phyloP scores from a whole-genome alignment of 2,113 vertebrate species.

The Lates calcarifer region DNA sequence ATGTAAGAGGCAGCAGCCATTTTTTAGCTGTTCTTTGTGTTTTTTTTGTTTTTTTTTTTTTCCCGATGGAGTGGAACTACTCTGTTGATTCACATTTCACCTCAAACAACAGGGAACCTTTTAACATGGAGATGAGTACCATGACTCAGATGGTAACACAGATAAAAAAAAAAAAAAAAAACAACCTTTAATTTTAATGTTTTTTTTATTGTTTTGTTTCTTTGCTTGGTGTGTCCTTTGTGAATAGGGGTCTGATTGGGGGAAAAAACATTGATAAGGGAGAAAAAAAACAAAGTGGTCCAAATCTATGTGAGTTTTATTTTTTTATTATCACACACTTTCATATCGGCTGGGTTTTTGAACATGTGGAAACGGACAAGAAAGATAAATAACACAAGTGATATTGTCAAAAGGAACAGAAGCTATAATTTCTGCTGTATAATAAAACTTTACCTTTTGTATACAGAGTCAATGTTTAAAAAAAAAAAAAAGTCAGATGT shows the following conservation, averaged over 20 bases:
- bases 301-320: constrained; percentile 66
- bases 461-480: constrained; percentile 59
- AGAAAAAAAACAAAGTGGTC: constrained; percentile 48
- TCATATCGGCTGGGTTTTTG: constrained; percentile 17
- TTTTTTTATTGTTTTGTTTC: constrained; percentile 3
- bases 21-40: constrained; percentile 44
- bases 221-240: constrained; percentile 30
- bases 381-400: constrained; percentile 25
- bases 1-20: constrained; percentile 48
- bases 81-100: constrained; percentile 66
- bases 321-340: constrained; percentile 58
- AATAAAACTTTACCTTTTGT: constrained; percentile 42
- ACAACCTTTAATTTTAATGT: constrained; percentile 27
- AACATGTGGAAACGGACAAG: not conserved
- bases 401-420: constrained; percentile 53
- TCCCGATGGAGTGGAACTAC: constrained; percentile 18
- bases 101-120: constrained; percentile 51
- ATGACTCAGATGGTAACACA: constrained; percentile 35
- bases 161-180: not conserved
- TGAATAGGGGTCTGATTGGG: constrained; percentile 25
- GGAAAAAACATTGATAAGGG: constrained; percentile 18
- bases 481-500: constrained; percentile 43
- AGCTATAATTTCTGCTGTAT: constrained; percentile 61
- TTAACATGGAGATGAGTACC: constrained; percentile 34
- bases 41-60: constrained; percentile 17